A percentile compares a stretch with the other conserved stretches of the same genome.
These are phyloP conservation scores for Sebastes schlegelii DNA, from an alignment of 2,113 vertebrate species.

Conservation along the genomic window DNA sequence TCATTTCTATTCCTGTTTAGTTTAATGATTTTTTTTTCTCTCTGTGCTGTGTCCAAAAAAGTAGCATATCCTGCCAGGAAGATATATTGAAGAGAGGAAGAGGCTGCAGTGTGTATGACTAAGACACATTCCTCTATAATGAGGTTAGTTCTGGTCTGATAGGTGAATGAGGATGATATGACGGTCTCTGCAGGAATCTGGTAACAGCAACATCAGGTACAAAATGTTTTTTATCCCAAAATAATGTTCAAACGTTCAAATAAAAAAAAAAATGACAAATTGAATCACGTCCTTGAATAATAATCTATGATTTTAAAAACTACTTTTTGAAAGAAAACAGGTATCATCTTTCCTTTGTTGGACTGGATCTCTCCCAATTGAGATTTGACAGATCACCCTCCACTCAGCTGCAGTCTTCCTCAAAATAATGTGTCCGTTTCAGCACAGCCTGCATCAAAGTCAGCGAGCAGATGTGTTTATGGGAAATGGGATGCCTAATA, in stretches of 20 bases:
- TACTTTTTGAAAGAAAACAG: conserved; percentile 2
- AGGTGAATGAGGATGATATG: conserved; percentile 49
- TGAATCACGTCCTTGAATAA: background rate
- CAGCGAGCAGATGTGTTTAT: conserved; percentile 67
- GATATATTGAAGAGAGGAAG: conserved; percentile 20
- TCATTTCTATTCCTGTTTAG: conserved; percentile 28
- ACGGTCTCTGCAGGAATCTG: conserved; percentile 24
- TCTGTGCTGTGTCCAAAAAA: conserved; percentile 10
- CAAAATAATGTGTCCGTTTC: conserved; percentile 47
- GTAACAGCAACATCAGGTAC: background rate
- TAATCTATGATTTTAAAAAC: background rate
- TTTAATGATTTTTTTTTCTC: conserved; percentile 6
- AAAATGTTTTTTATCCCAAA: conserved; percentile 12
- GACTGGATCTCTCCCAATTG: conserved; percentile 37
- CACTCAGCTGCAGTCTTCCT: conserved; percentile 32
- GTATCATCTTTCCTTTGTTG: conserved; percentile 33
- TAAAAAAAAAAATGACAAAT: background rate
- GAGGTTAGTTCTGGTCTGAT: conserved; percentile 72
- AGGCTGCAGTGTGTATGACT: conserved; percentile 27
- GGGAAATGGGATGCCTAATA: conserved; percentile 71
- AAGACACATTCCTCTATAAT: conserved; percentile 70
- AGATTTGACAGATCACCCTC: conserved; percentile 48
- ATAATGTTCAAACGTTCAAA: background rate
- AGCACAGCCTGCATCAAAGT: conserved; percentile 46
- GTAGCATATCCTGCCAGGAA: conserved; percentile 19